A percentile compares a stretch with the other conserved stretches of the same genome.
These are phyloP conservation scores for Xylocopa sonorina DNA, from an alignment of 1,140 invertebrate genomes.

Conservation along the genomic window DNA sequence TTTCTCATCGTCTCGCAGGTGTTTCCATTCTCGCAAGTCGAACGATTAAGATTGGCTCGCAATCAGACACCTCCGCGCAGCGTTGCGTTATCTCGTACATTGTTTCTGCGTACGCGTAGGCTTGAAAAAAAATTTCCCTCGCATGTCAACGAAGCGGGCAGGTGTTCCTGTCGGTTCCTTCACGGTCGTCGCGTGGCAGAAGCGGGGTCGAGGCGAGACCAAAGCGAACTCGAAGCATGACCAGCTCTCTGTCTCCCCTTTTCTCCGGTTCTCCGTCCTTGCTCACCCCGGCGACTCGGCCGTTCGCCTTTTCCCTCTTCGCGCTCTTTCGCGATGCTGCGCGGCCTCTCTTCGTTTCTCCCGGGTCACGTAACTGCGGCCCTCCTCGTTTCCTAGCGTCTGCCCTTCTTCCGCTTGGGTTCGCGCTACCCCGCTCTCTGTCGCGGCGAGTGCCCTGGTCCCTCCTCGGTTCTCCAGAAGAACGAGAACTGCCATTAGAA, in stretches of 20 bases:
- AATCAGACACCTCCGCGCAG: no score
- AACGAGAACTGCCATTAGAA: constrained; percentile 78
- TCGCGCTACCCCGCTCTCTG: constrained; percentile 31
- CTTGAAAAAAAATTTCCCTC: constrained; percentile 68
- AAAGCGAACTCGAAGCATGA: constrained; percentile 65
- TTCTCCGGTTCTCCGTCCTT: constrained; percentile 16
- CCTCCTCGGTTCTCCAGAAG: constrained; percentile 58
- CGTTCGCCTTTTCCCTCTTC: constrained; percentile 6
- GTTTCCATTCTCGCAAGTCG: neutral
- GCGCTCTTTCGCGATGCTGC: constrained; percentile 4
- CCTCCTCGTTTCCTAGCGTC: constrained; percentile 25
- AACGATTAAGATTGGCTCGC: constrained; percentile 18
- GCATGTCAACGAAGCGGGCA: constrained; percentile 73
- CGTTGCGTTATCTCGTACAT: constrained; percentile 21
- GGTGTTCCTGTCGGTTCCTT: constrained; percentile 72
- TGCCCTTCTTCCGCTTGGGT: neutral
- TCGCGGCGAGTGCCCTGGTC: constrained; percentile 43
- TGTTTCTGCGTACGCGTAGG: constrained; percentile 25
- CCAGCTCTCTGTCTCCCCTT: constrained; percentile 43
- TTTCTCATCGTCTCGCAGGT: neutral
- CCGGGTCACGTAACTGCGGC: neutral
- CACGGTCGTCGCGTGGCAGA: constrained; percentile 73
- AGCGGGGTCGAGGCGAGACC: constrained; percentile 67
- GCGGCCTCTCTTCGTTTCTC: constrained; percentile 14
- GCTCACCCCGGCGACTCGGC: neutral